Base-by-base conservation (phyloP, 2,113 vertebrate species). In the Callocephalon fimbriatum region DNA sequence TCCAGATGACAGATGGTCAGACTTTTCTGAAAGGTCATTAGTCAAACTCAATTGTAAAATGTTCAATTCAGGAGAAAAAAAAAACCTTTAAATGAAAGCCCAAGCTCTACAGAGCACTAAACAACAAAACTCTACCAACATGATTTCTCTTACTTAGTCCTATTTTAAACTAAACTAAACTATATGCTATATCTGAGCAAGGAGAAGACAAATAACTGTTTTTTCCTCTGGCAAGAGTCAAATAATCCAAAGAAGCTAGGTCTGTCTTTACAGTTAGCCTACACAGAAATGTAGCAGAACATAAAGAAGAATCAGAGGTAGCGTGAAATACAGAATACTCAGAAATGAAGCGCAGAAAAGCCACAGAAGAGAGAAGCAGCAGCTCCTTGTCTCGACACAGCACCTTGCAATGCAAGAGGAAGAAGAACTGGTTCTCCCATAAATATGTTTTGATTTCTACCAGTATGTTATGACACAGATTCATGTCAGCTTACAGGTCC, bases 41-140 rank as follows among this genome's bases (percentile, higher is more conserved):
- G 68, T 82, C 54, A 96, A 97, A 91, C 80, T 93, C 35, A 76
- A 81, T 80, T 91, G 91, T 71, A 79, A 94, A 95, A 95, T 91
- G 74, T 81, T 92, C 86, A 85, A 20, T 73, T 91, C 58, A 58
- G 40, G 21, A 18, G 18, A 16, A 4, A 59, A 54, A 58, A 83
- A 27, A 84, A 66, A 74, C 29, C 61, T 86, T 95, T 77, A 76
- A 42, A 86, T 54, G 51, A 70, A 94, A 76, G 50, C 37, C 38
- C 23, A 58, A 91, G 23, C 15, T 65, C 42, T 93, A 83, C 63
- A 78, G 21, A 50, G 32, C 48, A 76, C 53, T 83, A 73, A 85
- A 87, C 35, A 21, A 35, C 8, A 42, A 71, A 88, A 35, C 25
- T 73, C 42, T 51, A 78, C 10, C 27, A 79, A 37, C 25, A 27